Percentiles rank a stretch among this genome's conserved stretches.
Conservation (phyloP, 2,888 invertebrate species). For the Pasiphila rectangulata region DNA sequence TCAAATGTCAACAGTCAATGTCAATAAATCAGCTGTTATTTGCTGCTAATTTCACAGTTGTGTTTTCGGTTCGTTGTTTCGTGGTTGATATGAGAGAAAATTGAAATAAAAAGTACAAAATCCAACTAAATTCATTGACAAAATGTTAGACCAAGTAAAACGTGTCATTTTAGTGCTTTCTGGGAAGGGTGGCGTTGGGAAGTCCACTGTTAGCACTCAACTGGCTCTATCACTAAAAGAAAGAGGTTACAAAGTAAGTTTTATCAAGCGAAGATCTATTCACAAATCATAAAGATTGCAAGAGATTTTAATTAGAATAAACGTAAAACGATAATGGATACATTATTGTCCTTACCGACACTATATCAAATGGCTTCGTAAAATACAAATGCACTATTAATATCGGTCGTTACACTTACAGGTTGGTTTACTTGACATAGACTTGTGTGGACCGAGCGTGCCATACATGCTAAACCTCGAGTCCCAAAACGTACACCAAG, state of each 20-base stretch:
- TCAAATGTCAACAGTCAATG: too few relatives aligned
- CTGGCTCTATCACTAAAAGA: slow-evolving; percentile 92
- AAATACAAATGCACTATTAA: too few relatives aligned
- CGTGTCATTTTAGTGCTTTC: slow-evolving; percentile 95
- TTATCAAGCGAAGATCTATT: slow-evolving; percentile 1
- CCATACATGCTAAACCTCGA: slow-evolving; percentile 94
- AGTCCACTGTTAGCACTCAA: slow-evolving; percentile 97
- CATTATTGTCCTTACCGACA: too few relatives aligned
- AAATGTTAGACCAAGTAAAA: slow-evolving; percentile 89
- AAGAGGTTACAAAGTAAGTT: slow-evolving; percentile 87
- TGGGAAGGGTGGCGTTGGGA: slow-evolving; percentile 99
- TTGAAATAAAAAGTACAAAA: too few relatives aligned
- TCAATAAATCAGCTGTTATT: too few relatives aligned
- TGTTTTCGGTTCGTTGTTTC: neutral
- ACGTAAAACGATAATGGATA: too few relatives aligned
- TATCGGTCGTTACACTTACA: slow-evolving; percentile 55
- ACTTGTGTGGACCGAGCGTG: slow-evolving; percentile 97
- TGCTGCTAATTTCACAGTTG: too few relatives aligned
- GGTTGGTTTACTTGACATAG: slow-evolving; percentile 96
- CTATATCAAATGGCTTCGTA: too few relatives aligned
- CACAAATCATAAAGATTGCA: too few relatives aligned
- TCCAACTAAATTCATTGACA: too few relatives aligned
- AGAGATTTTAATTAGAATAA: too few relatives aligned
- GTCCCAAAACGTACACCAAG: slow-evolving; percentile 91
- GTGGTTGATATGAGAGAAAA: too few relatives aligned